Evolutionary conservation across 2,888 invertebrate genomes (phyloP).

Genomic region (Augiades crinisus): DNA sequence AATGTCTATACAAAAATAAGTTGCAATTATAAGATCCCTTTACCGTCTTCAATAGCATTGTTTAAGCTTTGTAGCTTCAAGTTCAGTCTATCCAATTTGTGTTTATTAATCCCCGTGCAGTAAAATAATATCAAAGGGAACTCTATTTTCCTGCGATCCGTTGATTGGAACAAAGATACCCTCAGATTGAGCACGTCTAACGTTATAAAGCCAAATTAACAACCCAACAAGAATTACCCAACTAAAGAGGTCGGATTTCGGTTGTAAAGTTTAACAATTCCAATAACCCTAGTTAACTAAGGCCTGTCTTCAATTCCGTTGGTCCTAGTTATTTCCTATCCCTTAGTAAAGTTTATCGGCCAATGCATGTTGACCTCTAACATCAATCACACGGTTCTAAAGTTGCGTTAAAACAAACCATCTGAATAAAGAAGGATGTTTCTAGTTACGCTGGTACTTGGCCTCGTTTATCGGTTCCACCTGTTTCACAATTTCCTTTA

Average conservation of each 20-base stretch:
- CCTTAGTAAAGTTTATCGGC: conserved; percentile 29
- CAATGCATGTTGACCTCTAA: conserved; percentile 23
- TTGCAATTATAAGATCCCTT: background rate
- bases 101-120: conserved; percentile 14
- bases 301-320: conserved; percentile 28
- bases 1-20: background rate
- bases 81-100: conserved; percentile 15
- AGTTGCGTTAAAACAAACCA: background rate
- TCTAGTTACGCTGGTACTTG: conserved; percentile 4
- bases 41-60: conserved; percentile 1
- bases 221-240: conserved; percentile 19
- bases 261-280: conserved; percentile 31
- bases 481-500: conserved; percentile 30
- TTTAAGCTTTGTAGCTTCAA: conserved; percentile 11
- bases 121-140: conserved; percentile 24
- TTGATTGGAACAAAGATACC: conserved; percentile 12
- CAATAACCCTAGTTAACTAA: conserved; percentile 28
- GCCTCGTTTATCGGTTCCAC: conserved; percentile 30
- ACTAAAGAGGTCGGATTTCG: conserved; percentile 25
- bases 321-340: conserved; percentile 33
- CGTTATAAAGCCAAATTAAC: conserved; percentile 24
- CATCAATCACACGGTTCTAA: background rate
- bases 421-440: background rate
- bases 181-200: conserved; percentile 14
- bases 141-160: background rate